phyloP scores from a whole-genome alignment of 2,888 invertebrate genomes.

The Nephrotoma guestfalica region DNA sequence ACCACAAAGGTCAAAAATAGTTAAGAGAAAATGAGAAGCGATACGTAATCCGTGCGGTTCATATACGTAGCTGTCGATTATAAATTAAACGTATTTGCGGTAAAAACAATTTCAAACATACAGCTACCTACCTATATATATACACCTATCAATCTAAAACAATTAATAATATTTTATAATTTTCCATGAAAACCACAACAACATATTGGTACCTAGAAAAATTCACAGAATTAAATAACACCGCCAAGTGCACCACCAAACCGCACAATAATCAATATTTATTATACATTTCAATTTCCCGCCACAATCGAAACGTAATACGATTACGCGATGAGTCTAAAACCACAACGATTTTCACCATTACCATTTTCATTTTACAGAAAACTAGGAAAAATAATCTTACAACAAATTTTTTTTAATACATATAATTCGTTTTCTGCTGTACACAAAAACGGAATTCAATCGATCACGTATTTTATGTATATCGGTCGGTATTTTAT shows the following conservation, averaged over 20 bases:
- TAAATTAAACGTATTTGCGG: neutral
- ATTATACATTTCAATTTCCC: neutral
- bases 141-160: neutral
- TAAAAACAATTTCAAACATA: neutral
- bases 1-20: too few relatives aligned
- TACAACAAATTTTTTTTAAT: neutral
- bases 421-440: neutral
- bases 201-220: neutral
- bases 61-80: too few relatives aligned
- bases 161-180: neutral
- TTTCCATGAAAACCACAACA: neutral
- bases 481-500: neutral
- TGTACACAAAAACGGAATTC: neutral
- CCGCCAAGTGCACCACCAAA: neutral
- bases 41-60: too few relatives aligned
- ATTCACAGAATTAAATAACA: neutral
- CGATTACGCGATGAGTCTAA: too few relatives aligned
- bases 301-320: neutral
- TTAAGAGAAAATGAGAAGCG: too few relatives aligned
- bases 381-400: neutral
- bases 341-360: neutral
- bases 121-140: neutral
- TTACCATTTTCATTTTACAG: neutral
- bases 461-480: constrained; percentile 3
- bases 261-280: neutral